Conservation (phyloP, 2,113 vertebrate genomes). For the Oncorhynchus kisutch region DNA sequence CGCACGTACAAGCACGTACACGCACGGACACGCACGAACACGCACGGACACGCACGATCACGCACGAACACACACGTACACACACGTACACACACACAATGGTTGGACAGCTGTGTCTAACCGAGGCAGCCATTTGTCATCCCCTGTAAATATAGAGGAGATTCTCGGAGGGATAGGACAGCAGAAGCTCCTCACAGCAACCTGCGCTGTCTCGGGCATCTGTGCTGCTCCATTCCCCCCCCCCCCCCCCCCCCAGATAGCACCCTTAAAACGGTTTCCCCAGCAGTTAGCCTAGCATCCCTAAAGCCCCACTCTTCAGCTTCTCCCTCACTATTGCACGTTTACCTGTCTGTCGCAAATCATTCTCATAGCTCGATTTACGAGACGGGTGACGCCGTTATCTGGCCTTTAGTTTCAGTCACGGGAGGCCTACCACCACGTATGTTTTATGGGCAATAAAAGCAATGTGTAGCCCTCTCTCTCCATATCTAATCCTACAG, state of each 20-base stretch:
- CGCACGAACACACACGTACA: not conserved
- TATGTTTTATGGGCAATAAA: conserved; percentile 5
- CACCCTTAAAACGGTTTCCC: too few species aligned
- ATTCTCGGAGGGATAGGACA: conserved; percentile 37
- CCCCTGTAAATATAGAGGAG: conserved; percentile 42
- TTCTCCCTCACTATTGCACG: not conserved
- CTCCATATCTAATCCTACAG: not conserved
- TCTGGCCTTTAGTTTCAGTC: conserved; percentile 3
- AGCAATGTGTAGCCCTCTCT: not conserved
- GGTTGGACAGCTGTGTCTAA: conserved; percentile 32
- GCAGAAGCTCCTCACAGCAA: conserved; percentile 31
- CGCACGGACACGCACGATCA: too few species aligned
- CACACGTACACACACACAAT: conserved; percentile 14
- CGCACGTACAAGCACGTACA: too few species aligned
- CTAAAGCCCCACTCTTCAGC: not conserved
- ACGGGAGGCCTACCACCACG: not conserved
- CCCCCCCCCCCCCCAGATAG: too few species aligned
- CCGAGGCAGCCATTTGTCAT: conserved; percentile 49
- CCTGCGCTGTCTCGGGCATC: conserved; percentile 3
- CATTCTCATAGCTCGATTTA: not conserved
- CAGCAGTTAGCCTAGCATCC: not conserved
- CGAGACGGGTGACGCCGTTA: not conserved
- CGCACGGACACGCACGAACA: too few species aligned
- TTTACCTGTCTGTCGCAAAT: not conserved
- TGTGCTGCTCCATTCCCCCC: too few species aligned